Conservation (phyloP, 2,888 invertebrate genomes). For the Macaria liturata region DNA sequence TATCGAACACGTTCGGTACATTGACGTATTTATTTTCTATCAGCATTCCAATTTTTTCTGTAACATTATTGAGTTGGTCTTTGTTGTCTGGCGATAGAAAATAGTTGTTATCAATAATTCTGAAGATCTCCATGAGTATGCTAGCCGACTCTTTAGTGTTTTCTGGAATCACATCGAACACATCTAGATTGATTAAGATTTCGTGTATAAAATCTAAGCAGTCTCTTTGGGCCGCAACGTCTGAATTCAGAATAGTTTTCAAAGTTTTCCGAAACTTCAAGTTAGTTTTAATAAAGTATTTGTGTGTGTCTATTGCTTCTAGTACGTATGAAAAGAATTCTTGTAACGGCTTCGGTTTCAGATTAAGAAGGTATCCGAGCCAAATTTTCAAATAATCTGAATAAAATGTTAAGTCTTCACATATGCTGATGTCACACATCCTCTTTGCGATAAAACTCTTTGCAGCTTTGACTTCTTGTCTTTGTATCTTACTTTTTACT, state of each 20-base stretch:
- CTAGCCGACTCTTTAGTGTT: not conserved
- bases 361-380: constrained; percentile 44
- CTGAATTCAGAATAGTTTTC: constrained; percentile 1
- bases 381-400: constrained; percentile 51
- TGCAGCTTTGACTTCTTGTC: constrained; percentile 53
- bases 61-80: constrained; percentile 41
- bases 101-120: constrained; percentile 46
- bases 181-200: not conserved
- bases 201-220: constrained; percentile 2
- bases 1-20: constrained; percentile 33
- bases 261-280: constrained; percentile 44
- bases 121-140: constrained; percentile 42
- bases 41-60: constrained; percentile 39
- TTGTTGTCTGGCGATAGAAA: constrained; percentile 43
- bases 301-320: constrained; percentile 40
- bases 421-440: constrained; percentile 49
- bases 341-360: constrained; percentile 34
- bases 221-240: constrained; percentile 5
- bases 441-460: constrained; percentile 41
- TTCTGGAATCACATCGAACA: constrained; percentile 1
- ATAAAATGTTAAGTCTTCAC: constrained; percentile 46
- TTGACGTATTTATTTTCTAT: constrained; percentile 20
- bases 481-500: constrained; percentile 48
- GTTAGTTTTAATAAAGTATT: constrained; percentile 43
- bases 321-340: constrained; percentile 41